A percentile compares a stretch with the other conserved stretches of the same genome.
These are phyloP conservation scores for Epinephelus cyanopodus DNA, from an alignment of 2,113 vertebrate species.

Conservation along the genomic window DNA sequence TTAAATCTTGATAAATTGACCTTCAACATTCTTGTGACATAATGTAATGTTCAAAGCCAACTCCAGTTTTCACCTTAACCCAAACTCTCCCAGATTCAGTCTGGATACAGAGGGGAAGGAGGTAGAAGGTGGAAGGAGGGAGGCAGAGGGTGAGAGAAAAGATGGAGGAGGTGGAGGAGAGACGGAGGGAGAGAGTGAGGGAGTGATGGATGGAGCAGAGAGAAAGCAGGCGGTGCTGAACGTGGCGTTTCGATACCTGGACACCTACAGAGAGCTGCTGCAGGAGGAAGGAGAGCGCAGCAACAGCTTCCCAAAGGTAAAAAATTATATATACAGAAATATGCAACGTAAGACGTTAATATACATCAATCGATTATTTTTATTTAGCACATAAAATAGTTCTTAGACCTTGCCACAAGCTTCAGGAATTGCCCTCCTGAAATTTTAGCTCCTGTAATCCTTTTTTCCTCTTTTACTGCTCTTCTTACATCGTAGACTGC, in stretches of 20 bases:
- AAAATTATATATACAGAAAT: no score
- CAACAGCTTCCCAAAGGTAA: conserved; percentile 92
- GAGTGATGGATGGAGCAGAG: conserved; percentile 75
- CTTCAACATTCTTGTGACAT: not conserved
- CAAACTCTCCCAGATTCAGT: conserved; percentile 70
- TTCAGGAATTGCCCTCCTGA: no score
- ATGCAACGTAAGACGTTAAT: no score
- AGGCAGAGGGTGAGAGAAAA: conserved; percentile 9
- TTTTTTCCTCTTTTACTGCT: no score
- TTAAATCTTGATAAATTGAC: not conserved
- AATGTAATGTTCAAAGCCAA: not conserved
- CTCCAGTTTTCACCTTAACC: conserved; percentile 66
- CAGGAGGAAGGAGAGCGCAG: conserved; percentile 92
- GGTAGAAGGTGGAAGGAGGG: conserved; percentile 49
- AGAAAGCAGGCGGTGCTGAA: conserved; percentile 92
- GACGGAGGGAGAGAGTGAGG: conserved; percentile 56
- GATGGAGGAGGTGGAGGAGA: conserved; percentile 34
- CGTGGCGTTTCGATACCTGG: conserved; percentile 92
- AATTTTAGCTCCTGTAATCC: no score
- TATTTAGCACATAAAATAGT: no score
- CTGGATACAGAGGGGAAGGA: conserved; percentile 36
- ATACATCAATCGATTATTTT: no score
- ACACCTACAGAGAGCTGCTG: conserved; percentile 94
- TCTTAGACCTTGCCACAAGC: no score
- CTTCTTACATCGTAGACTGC: no score